Conservation (phyloP, 2,113 vertebrate genomes). For the Dissostichus mawsoni region DNA sequence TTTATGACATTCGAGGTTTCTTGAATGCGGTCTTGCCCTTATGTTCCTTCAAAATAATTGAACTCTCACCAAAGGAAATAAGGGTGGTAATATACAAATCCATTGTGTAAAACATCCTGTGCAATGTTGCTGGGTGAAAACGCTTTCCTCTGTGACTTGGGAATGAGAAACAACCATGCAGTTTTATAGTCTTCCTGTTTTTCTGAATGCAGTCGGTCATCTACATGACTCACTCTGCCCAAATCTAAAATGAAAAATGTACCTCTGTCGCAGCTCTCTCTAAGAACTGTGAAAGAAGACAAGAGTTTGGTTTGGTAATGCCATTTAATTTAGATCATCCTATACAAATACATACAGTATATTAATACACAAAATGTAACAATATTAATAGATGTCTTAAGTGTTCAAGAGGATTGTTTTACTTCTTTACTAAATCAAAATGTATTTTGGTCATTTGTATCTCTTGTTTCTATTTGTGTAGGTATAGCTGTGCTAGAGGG, state of each 20-base stretch:
- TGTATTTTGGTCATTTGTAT: neutral
- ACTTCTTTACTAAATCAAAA: neutral
- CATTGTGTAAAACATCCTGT: slow-evolving; percentile 66
- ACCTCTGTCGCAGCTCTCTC: slow-evolving; percentile 16
- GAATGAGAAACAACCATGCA: slow-evolving; percentile 56
- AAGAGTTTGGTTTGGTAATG: slow-evolving; percentile 6
- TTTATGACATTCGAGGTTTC: slow-evolving; percentile 39
- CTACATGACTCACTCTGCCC: slow-evolving; percentile 41
- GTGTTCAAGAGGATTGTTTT: neutral
- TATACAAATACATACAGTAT: neutral
- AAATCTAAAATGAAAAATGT: slow-evolving; percentile 21
- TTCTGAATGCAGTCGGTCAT: slow-evolving; percentile 41
- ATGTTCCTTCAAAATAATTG: slow-evolving; percentile 49
- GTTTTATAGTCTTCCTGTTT: slow-evolving; percentile 75
- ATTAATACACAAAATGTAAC: neutral
- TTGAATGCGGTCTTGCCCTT: slow-evolving; percentile 8
- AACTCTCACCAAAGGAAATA: slow-evolving; percentile 55
- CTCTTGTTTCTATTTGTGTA: slow-evolving; percentile 57
- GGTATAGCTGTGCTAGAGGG: slow-evolving; percentile 98
- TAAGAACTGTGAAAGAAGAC: slow-evolving; percentile 30
- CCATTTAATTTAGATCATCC: neutral
- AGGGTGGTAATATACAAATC: slow-evolving; percentile 44
- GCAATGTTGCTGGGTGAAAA: slow-evolving; percentile 52
- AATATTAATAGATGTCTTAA: neutral
- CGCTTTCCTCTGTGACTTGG: slow-evolving; percentile 53